Conservation (phyloP, 2,888 invertebrate species). For the Strigamia maritima region DNA sequence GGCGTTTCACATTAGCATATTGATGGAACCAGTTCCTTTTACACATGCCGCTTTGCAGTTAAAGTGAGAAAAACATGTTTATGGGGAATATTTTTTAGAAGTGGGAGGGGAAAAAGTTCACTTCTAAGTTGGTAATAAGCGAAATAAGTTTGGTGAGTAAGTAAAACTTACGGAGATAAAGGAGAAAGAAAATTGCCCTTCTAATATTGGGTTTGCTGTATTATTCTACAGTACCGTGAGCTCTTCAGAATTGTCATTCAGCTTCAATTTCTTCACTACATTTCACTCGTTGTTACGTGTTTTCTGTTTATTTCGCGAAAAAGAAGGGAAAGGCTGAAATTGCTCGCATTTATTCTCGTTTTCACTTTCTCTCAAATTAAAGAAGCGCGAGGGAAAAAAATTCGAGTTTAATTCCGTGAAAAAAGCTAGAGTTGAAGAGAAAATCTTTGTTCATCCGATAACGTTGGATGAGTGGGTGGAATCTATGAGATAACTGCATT, state of each 20-base stretch:
- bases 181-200: neutral
- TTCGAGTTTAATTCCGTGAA: constrained; percentile 1
- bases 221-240: neutral
- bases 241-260: constrained; percentile 2
- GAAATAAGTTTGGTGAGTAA: neutral
- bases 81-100: neutral
- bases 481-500: constrained; percentile 16
- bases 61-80: constrained; percentile 34
- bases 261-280: constrained; percentile 28
- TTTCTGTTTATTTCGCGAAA: constrained; percentile 16
- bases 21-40: constrained; percentile 23
- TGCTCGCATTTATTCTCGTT: constrained; percentile 28
- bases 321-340: neutral
- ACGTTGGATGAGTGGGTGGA: constrained; percentile 22
- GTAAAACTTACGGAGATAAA: neutral
- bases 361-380: constrained; percentile 34
- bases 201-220: neutral
- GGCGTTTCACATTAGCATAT: constrained; percentile 31
- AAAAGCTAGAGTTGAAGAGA: constrained; percentile 23
- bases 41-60: constrained; percentile 17
- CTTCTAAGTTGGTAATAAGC: constrained; percentile 4
- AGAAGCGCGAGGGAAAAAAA: neutral
- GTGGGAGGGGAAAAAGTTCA: neutral
- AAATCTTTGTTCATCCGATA: constrained; percentile 32
- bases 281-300: constrained; percentile 19